These are phyloP conservation scores for Apotomis capreana DNA, from an alignment of 2,888 invertebrate genomes.

Conservation along the genomic window DNA sequence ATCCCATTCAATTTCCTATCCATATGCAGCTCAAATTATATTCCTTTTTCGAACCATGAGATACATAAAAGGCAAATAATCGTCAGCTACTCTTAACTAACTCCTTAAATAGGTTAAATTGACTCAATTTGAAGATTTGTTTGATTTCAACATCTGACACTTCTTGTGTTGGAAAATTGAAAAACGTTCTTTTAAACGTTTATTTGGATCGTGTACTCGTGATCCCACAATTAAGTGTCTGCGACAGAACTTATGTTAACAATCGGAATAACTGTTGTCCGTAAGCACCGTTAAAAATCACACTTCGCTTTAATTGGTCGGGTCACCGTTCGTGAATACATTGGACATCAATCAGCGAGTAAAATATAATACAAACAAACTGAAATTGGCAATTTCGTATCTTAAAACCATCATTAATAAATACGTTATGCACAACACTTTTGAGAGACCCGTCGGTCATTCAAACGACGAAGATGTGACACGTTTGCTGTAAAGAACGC, in stretches of 20 bases:
- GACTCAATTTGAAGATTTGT: neutral
- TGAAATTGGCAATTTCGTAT: too few relatives aligned
- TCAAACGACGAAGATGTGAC: too few relatives aligned
- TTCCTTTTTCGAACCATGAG: neutral
- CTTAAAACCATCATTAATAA: too few relatives aligned
- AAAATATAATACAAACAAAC: too few relatives aligned
- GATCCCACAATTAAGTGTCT: conserved; percentile 71
- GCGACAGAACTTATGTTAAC: conserved; percentile 61
- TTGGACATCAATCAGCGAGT: neutral
- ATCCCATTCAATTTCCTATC: conserved; percentile 15
- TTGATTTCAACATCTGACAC: neutral
- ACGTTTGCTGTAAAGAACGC: too few relatives aligned
- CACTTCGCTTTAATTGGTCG: neutral
- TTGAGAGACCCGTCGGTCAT: too few relatives aligned
- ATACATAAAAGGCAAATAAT: conserved; percentile 21
- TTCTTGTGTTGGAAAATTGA: neutral
- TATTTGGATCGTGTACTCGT: conserved; percentile 65
- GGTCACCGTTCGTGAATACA: neutral
- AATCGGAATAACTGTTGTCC: conserved; percentile 43
- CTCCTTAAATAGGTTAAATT: neutral
- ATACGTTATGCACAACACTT: too few relatives aligned
- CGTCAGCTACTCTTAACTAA: neutral
- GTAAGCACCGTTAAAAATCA: neutral
- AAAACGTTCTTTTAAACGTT: conserved; percentile 52
- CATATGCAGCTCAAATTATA: conserved; percentile 13